These are phyloP conservation scores for Phocides pigmalion DNA, from an alignment of 1,140 invertebrate genomes.

Conservation along the genomic window DNA sequence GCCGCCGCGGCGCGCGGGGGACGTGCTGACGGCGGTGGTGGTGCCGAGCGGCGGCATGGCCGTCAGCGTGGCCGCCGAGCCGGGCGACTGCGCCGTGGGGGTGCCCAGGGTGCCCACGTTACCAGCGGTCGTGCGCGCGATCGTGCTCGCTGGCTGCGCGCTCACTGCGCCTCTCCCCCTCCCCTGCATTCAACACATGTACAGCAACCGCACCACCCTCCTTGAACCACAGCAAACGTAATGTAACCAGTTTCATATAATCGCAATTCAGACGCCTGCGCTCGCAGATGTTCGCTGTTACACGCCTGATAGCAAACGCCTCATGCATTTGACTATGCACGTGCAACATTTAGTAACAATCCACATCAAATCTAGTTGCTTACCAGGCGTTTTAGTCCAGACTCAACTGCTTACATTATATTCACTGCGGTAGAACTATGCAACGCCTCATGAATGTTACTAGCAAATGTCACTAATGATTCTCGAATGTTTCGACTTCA, in stretches of 20 bases:
- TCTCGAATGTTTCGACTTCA: slow-evolving; percentile 23
- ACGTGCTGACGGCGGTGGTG: slow-evolving; percentile 50
- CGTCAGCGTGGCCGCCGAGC: slow-evolving; percentile 61
- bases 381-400: neutral
- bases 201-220: slow-evolving; percentile 30
- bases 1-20: slow-evolving; percentile 78
- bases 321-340: neutral
- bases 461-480: slow-evolving; percentile 34
- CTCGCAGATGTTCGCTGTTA: neutral
- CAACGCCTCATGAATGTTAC: slow-evolving; percentile 28
- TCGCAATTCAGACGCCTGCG: neutral
- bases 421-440: slow-evolving; percentile 28
- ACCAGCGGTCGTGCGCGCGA: slow-evolving; percentile 80
- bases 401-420: slow-evolving; percentile 19
- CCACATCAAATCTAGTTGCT: neutral
- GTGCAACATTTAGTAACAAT: neutral
- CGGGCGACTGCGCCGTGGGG: slow-evolving; percentile 71
- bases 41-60: slow-evolving; percentile 49
- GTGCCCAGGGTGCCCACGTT: slow-evolving; percentile 69
- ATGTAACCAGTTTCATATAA: slow-evolving; percentile 16
- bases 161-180: slow-evolving; percentile 78
- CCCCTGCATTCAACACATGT: slow-evolving; percentile 55
- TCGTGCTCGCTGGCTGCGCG: slow-evolving; percentile 71
- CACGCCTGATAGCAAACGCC: neutral
- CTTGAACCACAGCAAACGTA: slow-evolving; percentile 36